Base-by-base conservation (phyloP, 1,140 invertebrate species). In the Pseudomyrmex gracilis region DNA sequence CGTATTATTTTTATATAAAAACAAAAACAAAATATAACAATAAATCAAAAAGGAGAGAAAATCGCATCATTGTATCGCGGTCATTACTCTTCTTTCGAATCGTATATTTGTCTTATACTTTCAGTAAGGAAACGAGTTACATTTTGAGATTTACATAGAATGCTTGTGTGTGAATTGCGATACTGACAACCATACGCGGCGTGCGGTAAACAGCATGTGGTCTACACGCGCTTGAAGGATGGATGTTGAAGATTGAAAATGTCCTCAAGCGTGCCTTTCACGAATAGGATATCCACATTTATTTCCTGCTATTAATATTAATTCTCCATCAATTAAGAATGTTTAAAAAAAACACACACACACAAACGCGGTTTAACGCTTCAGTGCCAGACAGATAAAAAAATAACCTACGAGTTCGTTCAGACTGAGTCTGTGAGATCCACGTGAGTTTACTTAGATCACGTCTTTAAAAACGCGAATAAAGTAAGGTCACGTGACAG, bases 91-190 rank as follows among this genome's bases (percentile, higher is more conserved):
- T 51, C 13, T 53, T 24, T 13, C 43, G n/a, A 70, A 47, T 47
- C 49, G 43, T 49, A 55, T 13, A 22, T 70, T 80, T 70, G 47
- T 24, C 63, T 68, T 34, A 51, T 13, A 47, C 43, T 80, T 58
- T 58, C 22, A 58, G 76, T 71, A 8, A 43, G 76, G 66, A 71
- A 80, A 70, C 53, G 66, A 80, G 66, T 58, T 70, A 70, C 76
- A 70, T 51, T 80, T 80, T 34, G 20, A 80, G 53, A 80, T 80
- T 80, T 71, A 80, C 76, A 80, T 71, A 80, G 66, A 80, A 71
- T 80, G n/a, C 43, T 58, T 60, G 76, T 51, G 13, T 12, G 43
- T 70, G 66, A 80, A 80, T 71, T 80, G 66, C 43, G 74, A 80
- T 80, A 68, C 76, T 80, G 66, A 80, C 66, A 80, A 80, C 70